Conservation (phyloP, 2,888 invertebrate genomes). For the Ptilodon capucinus region DNA sequence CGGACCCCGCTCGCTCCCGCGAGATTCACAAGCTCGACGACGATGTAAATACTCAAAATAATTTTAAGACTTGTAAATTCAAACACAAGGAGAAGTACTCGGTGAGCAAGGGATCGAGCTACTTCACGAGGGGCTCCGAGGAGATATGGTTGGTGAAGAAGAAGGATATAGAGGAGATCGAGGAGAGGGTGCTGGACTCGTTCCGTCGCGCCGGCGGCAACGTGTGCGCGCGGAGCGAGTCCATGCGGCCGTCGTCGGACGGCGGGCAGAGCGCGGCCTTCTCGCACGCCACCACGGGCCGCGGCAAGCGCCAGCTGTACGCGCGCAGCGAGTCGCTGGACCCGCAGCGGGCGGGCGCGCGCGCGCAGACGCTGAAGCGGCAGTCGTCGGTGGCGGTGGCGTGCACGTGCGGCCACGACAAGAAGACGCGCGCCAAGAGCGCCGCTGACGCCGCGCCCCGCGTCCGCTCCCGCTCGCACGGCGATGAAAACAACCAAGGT, state of each 20-base stretch:
- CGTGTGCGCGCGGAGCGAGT: constrained; percentile 42
- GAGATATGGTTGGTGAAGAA: constrained; percentile 80
- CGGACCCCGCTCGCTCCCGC: constrained; percentile 50
- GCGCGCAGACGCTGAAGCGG: constrained; percentile 69
- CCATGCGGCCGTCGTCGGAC: constrained; percentile 49
- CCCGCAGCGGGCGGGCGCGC: constrained; percentile 59
- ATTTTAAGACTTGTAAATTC: constrained; percentile 65
- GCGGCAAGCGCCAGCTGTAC: constrained; percentile 53
- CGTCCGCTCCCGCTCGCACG: constrained; percentile 68
- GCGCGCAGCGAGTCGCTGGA: constrained; percentile 72
- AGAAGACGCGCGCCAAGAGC: constrained; percentile 64
- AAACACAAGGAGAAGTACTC: constrained; percentile 69
- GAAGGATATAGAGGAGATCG: constrained; percentile 77
- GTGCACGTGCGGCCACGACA: constrained; percentile 76
- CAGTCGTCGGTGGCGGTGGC: constrained; percentile 74
- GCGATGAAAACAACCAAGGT: constrained; percentile 62
- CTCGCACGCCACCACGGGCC: constrained; percentile 60
- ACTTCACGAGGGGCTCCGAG: constrained; percentile 74
- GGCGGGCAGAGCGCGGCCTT: constrained; percentile 53
- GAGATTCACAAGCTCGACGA: constrained; percentile 49
- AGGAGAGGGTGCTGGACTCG: constrained; percentile 73
- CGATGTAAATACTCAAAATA: constrained; percentile 60
- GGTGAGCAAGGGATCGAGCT: constrained; percentile 73
- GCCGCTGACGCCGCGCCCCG: constrained; percentile 43
- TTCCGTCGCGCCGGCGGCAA: constrained; percentile 67